Evolutionary conservation across 2,888 invertebrate species (phyloP).

Genomic region (Chloroclystis v-ata): DNA sequence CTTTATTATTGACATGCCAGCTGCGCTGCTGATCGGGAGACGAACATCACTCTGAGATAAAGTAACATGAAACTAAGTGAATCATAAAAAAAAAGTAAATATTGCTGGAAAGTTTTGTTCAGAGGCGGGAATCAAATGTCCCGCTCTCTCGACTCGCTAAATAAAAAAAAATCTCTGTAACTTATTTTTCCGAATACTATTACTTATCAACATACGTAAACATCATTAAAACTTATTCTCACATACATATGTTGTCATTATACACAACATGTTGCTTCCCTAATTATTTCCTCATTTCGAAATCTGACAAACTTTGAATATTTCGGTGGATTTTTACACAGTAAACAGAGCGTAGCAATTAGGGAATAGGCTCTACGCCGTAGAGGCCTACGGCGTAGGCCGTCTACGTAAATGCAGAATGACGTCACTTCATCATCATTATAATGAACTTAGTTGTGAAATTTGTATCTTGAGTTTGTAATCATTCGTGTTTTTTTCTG

Average conservation of each 20-base stretch:
- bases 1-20: constrained; percentile 1
- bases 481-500: too few species aligned
- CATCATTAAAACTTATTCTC: background rate
- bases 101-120: too few species aligned
- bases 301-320: background rate
- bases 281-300: background rate
- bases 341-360: constrained; percentile 11
- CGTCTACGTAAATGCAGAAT: background rate
- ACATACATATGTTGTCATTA: background rate
- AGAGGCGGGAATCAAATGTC: too few species aligned
- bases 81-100: too few species aligned
- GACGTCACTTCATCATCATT: background rate
- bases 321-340: background rate
- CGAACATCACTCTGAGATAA: background rate
- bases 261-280: background rate
- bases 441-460: background rate
- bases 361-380: constrained; percentile 6
- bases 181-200: too few species aligned
- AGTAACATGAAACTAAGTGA: background rate
- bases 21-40: background rate
- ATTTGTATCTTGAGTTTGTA: too few species aligned
- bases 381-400: constrained; percentile 4
- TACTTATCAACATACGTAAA: too few species aligned
- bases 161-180: too few species aligned
- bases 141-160: too few species aligned